Conservation (phyloP, 2,888 invertebrate species). For the Pandemis corylana region DNA sequence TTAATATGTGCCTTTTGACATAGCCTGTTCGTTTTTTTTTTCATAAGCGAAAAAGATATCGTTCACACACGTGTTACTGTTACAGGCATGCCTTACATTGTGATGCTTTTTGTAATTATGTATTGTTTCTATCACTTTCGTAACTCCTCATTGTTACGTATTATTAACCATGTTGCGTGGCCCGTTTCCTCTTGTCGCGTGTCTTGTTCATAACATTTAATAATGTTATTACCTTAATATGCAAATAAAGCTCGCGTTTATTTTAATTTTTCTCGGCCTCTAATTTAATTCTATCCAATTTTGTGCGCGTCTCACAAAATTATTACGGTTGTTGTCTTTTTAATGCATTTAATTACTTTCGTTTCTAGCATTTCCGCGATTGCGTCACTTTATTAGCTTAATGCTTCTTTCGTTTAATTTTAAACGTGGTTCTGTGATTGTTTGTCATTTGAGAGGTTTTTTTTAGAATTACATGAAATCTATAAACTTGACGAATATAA, state of each 20-base stretch:
- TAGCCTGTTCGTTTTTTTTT: not conserved
- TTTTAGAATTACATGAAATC: not conserved
- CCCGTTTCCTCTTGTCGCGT: conserved; percentile 27
- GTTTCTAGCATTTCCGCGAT: conserved; percentile 29
- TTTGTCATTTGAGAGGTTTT: not conserved
- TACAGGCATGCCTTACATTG: conserved; percentile 47
- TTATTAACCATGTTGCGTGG: conserved; percentile 51
- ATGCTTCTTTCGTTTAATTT: conserved; percentile 28
- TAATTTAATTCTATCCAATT: conserved; percentile 6
- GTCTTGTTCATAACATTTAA: conserved; percentile 20
- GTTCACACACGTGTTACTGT: conserved; percentile 18
- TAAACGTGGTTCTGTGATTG: conserved; percentile 3
- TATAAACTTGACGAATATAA: no score
- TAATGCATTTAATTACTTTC: conserved; percentile 36
- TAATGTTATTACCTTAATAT: conserved; percentile 23
- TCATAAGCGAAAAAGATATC: conserved; percentile 15
- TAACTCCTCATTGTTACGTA: conserved; percentile 52
- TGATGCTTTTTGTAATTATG: conserved; percentile 50
- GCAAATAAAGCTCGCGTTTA: conserved; percentile 21
- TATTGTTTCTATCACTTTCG: conserved; percentile 48
- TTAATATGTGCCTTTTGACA: not conserved
- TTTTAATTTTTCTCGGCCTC: not conserved
- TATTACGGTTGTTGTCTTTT: conserved; percentile 19
- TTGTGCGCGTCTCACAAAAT: conserved; percentile 10
- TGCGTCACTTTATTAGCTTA: conserved; percentile 29